A percentile compares a stretch with the other conserved stretches of the same genome.
Conservation (phyloP, 2,888 invertebrate genomes). For the Tipula unca region DNA sequence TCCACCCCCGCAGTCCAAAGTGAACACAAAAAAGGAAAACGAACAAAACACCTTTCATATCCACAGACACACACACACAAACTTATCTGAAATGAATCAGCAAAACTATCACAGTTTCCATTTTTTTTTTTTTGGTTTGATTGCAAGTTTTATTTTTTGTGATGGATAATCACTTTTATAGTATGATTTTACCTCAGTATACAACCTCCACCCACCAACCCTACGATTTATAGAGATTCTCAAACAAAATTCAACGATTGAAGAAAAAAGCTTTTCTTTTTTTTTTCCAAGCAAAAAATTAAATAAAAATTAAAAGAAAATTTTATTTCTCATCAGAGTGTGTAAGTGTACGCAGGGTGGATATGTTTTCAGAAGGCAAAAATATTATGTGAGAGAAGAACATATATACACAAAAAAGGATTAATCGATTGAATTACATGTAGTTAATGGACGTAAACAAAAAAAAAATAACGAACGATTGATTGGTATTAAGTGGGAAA, state of each 20-base stretch:
- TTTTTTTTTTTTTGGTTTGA: background rate
- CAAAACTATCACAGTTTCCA: constrained; percentile 1
- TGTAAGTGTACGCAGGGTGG: background rate
- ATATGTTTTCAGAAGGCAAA: background rate
- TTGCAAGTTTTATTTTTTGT: background rate
- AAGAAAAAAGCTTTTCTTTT: background rate
- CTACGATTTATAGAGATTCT: background rate
- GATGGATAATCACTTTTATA: constrained; percentile 14
- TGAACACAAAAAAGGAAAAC: background rate
- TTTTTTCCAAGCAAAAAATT: background rate
- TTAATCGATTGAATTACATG: constrained; percentile 8
- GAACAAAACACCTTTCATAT: background rate
- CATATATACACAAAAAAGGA: background rate
- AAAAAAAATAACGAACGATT: background rate
- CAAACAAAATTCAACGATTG: background rate
- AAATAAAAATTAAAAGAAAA: constrained; percentile 14
- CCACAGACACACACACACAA: background rate
- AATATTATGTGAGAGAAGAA: background rate
- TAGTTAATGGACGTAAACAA: background rate
- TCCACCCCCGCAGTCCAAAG: background rate
- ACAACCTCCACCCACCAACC: background rate
- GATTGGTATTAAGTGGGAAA: constrained; percentile 8
- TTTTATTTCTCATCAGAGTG: background rate
- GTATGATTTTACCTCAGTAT: background rate
- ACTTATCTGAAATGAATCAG: background rate